phyloP scores from a whole-genome alignment of 2,113 vertebrate genomes.

The Planiliza haematocheilus region DNA sequence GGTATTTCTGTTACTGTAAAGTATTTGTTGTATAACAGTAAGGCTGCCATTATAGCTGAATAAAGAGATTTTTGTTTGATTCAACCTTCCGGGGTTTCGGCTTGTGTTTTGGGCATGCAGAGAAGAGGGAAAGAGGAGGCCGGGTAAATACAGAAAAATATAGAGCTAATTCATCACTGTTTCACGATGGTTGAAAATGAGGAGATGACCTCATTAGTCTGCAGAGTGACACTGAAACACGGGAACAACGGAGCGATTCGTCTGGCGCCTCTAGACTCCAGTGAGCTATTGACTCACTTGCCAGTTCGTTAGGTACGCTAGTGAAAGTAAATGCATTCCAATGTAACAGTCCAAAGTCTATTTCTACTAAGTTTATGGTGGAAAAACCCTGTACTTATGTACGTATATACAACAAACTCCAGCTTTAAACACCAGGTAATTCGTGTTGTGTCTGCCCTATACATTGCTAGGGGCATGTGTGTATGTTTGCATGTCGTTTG shows the following conservation, averaged over 20 bases:
- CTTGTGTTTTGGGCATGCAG: neutral
- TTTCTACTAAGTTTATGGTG: too few species aligned
- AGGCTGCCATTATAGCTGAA: constrained; percentile 56
- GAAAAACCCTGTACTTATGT: too few species aligned
- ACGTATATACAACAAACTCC: neutral
- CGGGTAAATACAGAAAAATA: neutral
- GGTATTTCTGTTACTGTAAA: constrained; percentile 33
- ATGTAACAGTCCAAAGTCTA: too few species aligned
- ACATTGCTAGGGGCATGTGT: neutral
- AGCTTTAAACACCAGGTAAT: constrained; percentile 21
- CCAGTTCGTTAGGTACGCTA: too few species aligned
- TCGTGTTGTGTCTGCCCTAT: constrained; percentile 3
- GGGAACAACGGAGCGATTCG: neutral
- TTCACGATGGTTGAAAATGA: constrained; percentile 2
- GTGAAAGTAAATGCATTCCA: too few species aligned
- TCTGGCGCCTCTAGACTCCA: neutral
- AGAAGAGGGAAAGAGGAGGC: neutral
- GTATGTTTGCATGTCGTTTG: neutral
- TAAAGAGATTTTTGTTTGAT: constrained; percentile 63
- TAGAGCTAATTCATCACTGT: constrained; percentile 11
- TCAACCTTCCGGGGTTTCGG: constrained; percentile 2
- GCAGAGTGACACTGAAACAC: constrained; percentile 16
- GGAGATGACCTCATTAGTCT: constrained; percentile 34
- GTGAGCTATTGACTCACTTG: neutral
- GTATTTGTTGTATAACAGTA: constrained; percentile 38